Percentiles rank a stretch among this genome's conserved stretches.
Evolutionary conservation across 2,113 vertebrate genomes (phyloP).

Genomic region (Dolichotis patagonum): DNA sequence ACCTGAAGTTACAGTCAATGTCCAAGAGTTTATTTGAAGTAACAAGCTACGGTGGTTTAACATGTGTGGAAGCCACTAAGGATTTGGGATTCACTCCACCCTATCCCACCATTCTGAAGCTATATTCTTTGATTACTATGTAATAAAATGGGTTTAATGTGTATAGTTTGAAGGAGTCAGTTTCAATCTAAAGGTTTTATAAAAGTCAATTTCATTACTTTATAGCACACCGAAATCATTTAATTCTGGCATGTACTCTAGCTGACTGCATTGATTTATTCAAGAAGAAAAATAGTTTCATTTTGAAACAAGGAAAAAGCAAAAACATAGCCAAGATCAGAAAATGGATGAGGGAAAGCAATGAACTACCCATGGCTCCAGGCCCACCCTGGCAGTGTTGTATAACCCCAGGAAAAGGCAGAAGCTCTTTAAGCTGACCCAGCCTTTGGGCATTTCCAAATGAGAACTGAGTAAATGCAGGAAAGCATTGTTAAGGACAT

Average conservation of each 20-base stretch:
- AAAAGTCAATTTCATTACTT: conserved; percentile 66
- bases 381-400: neutral
- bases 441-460: neutral
- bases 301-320: conserved; percentile 51
- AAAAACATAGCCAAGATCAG: conserved; percentile 46
- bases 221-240: conserved; percentile 64
- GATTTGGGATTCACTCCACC: neutral
- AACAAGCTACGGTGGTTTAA: neutral
- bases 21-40: conserved; percentile 46
- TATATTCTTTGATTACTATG: neutral
- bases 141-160: conserved; percentile 62
- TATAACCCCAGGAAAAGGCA: neutral
- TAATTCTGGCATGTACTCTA: conserved; percentile 53
- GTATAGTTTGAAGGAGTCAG: conserved; percentile 52
- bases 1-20: conserved; percentile 23
- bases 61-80: neutral
- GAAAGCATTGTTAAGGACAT: neutral
- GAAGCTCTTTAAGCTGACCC: neutral
- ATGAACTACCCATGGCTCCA: neutral
- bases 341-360: conserved; percentile 49
- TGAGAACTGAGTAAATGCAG: neutral
- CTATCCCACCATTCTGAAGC: neutral
- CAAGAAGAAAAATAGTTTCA: conserved; percentile 69
- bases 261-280: conserved; percentile 62
- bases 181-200: conserved; percentile 64